Base-by-base conservation (phyloP, 2,888 invertebrate genomes). In the Serrognathus titanus region DNA sequence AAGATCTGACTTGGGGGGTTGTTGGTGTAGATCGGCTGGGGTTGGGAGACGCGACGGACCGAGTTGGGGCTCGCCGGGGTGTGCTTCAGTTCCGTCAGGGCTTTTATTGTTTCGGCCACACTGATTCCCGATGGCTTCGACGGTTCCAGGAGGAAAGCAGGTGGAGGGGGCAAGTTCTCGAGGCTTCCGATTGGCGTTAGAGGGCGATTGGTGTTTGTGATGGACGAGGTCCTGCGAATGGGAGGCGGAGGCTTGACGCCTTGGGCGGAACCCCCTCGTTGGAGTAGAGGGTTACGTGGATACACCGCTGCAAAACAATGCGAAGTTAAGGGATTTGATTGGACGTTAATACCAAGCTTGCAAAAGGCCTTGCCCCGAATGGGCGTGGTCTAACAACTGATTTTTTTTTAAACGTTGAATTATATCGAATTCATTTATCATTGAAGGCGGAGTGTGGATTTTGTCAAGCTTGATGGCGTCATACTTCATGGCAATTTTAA, bases 91-190 rank as follows among this genome's bases (percentile, higher is more conserved):
- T 92, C 91, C 0, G 92, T 92, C 55, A 94, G 78, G 41, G 90
- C 92, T 73, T 92, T 90, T 6, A 93, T 90, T 0, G 92, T 92
- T 75, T 93, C 92, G 0, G 93, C 92, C 12, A 94, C 93, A 68
- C 87, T 88, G 39, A 86, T 81, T 49, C 80, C 79, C 11, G 16
- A 20, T n/a, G 43, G 40, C 38, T 39, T 13, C 5, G 54, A 68
- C 4, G 76, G 74, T 54, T 89, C 88, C 53, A 90, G 75, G n/a
- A 90, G 77, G 71, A 89, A 90, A 1, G 89, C 88, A 11, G 90
- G 90, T 1, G 90, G 90, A 5, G 90, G 90, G 5, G 90, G 90
- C 57, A 90, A 76, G 69, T 78, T 79, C 64, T 82, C 82, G 66
- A 81, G 69, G 61, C 79, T 80, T 35, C 80, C 79, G 64, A 73